Conservation (phyloP, 2,113 vertebrate genomes). For the Macrotus californicus region DNA sequence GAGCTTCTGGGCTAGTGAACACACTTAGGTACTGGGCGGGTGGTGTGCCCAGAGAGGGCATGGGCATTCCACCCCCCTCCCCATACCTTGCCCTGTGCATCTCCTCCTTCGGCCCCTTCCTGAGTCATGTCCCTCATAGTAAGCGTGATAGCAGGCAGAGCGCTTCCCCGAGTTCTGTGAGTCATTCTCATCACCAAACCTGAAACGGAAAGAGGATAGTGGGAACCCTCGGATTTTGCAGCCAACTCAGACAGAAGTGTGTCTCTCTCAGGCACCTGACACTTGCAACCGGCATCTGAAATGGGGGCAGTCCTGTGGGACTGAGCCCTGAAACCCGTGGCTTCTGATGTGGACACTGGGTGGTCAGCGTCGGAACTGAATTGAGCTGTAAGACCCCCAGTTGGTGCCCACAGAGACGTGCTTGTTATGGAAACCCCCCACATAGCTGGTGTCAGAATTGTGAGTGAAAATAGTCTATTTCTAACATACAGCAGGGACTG, state of each 20-base stretch:
- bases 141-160: neutral
- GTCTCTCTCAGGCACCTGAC: neutral
- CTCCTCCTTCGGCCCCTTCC: neutral
- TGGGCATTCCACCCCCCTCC: fast-evolving
- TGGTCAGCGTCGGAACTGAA: neutral
- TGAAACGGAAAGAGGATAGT: neutral
- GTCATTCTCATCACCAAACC: neutral
- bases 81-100: neutral
- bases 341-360: neutral
- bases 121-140: neutral
- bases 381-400: neutral
- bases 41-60: neutral
- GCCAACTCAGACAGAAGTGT: neutral
- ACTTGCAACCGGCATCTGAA: neutral
- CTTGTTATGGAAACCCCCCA: neutral
- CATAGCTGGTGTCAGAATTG: neutral
- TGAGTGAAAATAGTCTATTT: neutral
- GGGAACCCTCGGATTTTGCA: neutral
- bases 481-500: neutral
- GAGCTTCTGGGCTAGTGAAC: neutral
- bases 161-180: neutral
- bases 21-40: neutral
- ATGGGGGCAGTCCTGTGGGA: neutral
- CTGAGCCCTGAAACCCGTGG: neutral
- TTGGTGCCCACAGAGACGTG: neutral